Base-by-base conservation (phyloP, 1,140 invertebrate genomes). In the Zaprionus ornatus region DNA sequence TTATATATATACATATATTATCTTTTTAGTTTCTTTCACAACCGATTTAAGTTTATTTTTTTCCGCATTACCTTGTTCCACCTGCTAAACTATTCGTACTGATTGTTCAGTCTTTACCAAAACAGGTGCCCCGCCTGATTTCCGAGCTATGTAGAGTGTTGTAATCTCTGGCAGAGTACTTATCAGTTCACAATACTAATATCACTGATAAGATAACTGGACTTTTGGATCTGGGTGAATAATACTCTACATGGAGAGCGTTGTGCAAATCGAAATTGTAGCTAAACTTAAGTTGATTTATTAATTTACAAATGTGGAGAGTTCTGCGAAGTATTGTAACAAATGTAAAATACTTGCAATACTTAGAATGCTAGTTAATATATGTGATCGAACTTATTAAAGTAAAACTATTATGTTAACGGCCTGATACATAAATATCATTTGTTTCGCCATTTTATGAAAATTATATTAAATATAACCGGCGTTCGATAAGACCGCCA, bases 11-110 rank as follows among this genome's bases (percentile, higher is more conserved):
- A 12, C 7, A 17, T 45, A 45, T 13, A 1, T 3, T 23, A 45
- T 42, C n/a, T 32, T n/a, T 23, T n/a, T 4, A 3, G 23, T 23
- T 57, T 57, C 12, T 48, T 27, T 5, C 15, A 55, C 13, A 66
- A 65, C 19, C 27, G 23, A 17, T 56, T 35, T 4, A 23, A 4
- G 1, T 50, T 19, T 45, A 2, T 10, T 35, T 55, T 71, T 71
- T 60, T 65, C 60, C 61, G 68, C 13, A 27, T 76, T 76, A 87
- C 84, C 85, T 87, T 84, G 50, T 80, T 87, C 69, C 77, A 90
- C 84, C 80, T 78, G 81, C 62, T 84, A 50, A 37, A 57, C 55
- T 83, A 75, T 84, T 88, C 81, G 74, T 73, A 87, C 84, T 87
- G 78, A 80, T 23, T 56, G 42, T 25, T 69, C 17, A 13, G n/a